Percentiles rank a stretch among this genome's conserved stretches.
phyloP scores from a whole-genome alignment of 1,140 invertebrate species.

The Coptotermes formosanus region DNA sequence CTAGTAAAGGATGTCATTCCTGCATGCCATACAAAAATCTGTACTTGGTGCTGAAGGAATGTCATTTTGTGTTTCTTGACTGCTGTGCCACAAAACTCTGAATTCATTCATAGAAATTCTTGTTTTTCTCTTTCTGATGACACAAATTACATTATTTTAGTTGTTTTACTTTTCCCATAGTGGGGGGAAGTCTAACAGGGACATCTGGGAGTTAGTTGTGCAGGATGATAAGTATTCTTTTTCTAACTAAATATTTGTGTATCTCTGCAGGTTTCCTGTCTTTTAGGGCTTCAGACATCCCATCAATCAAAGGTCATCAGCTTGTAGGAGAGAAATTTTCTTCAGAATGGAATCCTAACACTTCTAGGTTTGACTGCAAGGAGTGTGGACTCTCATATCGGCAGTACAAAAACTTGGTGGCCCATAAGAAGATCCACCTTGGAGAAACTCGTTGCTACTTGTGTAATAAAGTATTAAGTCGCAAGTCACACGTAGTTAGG shows the following conservation, averaged over 20 bases:
- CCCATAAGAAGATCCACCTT: conserved; percentile 55
- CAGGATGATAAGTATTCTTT: background rate
- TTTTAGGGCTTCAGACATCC: background rate
- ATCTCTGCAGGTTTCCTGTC: background rate
- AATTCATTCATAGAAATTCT: too few relatives aligned
- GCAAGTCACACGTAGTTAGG: conserved; percentile 30
- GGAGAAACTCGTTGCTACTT: conserved; percentile 47
- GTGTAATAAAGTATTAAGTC: conserved; percentile 34
- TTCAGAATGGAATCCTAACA: background rate
- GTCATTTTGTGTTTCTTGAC: too few relatives aligned
- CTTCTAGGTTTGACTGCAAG: conserved; percentile 8
- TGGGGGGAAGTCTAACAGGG: too few relatives aligned
- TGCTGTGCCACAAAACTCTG: too few relatives aligned
- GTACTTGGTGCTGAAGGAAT: too few relatives aligned
- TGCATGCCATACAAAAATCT: too few relatives aligned
- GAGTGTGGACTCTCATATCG: conserved; percentile 54
- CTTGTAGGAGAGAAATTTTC: background rate
- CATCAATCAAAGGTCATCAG: background rate
- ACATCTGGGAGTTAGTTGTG: background rate
- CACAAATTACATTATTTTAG: too few relatives aligned
- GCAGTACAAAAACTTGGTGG: conserved; percentile 52
- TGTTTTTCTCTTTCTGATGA: too few relatives aligned
- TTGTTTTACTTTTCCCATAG: too few relatives aligned
- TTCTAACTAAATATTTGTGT: background rate
- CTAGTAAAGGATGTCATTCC: too few relatives aligned